These are phyloP conservation scores for Drosophila teissieri DNA, from an alignment of 1,140 invertebrate species.

Conservation along the genomic window DNA sequence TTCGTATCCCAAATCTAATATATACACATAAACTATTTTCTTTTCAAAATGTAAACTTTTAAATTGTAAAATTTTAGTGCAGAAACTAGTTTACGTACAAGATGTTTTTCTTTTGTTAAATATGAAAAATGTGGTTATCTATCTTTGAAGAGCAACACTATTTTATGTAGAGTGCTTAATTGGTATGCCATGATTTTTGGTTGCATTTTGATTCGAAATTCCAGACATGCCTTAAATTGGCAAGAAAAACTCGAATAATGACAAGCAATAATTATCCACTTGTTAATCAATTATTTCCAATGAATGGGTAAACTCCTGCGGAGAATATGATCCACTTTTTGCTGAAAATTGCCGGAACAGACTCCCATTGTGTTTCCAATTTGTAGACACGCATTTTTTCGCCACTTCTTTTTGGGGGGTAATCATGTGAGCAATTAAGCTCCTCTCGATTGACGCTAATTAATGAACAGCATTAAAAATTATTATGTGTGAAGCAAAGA, in stretches of 20 bases:
- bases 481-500: conserved; percentile 60
- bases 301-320: conserved; percentile 11
- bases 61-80: too few species aligned
- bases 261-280: conserved; percentile 4
- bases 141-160: too few species aligned
- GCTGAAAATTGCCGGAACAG: neutral
- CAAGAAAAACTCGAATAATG: neutral
- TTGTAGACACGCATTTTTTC: conserved; percentile 8
- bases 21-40: too few species aligned
- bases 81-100: too few species aligned
- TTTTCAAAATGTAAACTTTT: too few species aligned
- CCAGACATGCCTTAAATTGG: too few species aligned
- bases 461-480: conserved; percentile 79
- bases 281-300: conserved; percentile 21
- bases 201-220: too few species aligned
- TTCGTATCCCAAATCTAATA: too few species aligned
- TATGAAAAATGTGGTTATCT: too few species aligned
- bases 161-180: too few species aligned
- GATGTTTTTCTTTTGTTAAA: too few species aligned
- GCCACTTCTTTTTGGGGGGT: conserved; percentile 22
- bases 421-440: conserved; percentile 67
- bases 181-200: too few species aligned
- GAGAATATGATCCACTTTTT: conserved; percentile 16
- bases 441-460: conserved; percentile 61
- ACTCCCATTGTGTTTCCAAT: conserved; percentile 27